Base-by-base conservation (phyloP, 2,888 invertebrate genomes). In the Cylloceria caligata region DNA sequence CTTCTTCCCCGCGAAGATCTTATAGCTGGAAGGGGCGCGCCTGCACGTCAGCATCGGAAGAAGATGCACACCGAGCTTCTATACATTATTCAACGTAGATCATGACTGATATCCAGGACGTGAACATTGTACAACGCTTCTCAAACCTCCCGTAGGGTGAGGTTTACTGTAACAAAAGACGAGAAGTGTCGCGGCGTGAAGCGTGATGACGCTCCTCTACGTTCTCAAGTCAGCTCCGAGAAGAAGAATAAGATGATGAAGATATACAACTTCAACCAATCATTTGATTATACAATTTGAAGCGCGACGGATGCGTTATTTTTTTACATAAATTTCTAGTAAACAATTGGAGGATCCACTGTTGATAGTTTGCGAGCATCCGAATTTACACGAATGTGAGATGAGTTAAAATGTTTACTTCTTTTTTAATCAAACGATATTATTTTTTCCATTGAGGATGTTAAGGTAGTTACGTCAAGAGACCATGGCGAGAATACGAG, bases 1-100 rank as follows among this genome's bases (percentile, higher is more conserved):
- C 39, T 34, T n/a, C 72, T 49, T n/a, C 45, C 42, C 55, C 30
- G 74, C 21, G 52, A 67, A 71, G 76, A 67, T 57, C 77, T 72
- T 77, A 76, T 68, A 83, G 81, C 77, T 69, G 69, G 55, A n/a
- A n/a, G n/a, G 45, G 47, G 4, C 13, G 39, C 79, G 67, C 60
- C 65, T 45, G 42, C 45, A 34, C 21, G 4, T 27, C 39, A 42
- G 60, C 1, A 19, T 34, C 42, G 60, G 79, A 67, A 73, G 79
- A 77, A 79, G 83, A 85, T 87, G 75, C 83, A 47, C 81, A 82
- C 76, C 84, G 73, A 76, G 81, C 80, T 84, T 85, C 85, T 86
- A 89, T 92, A 89, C 88, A 91, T 92, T 92, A 92, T 92, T 91
- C 91, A 91, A 87, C 85, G 71, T 45, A 87, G 86, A 89, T 90